Base-by-base conservation (phyloP, 2,797 vertebrate genomes). In the Cichlasoma orientale region DNA sequence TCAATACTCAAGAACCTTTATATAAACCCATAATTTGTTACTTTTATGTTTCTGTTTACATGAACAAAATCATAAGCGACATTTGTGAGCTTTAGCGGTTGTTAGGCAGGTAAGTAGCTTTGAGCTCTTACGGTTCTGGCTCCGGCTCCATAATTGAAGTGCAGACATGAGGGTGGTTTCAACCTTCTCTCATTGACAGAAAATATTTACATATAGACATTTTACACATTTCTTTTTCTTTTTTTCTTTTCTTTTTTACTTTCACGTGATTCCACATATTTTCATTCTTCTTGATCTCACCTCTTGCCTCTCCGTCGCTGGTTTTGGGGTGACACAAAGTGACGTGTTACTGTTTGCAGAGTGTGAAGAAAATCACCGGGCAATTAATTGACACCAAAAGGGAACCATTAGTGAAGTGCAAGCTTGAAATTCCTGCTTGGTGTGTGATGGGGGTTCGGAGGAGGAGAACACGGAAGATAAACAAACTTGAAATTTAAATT, bases 301-400 rank as follows among this genome's bases (percentile, higher is more conserved):
- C 31, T 29, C 21, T 25, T 53, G 56, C 10, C n/a, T 23, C 54
- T 77, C 12, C 56, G 18, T 52, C 50, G 27, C 76, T 79, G 72
- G 54, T 86, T 41, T 82, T 89, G 77, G 33, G 57, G 77, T 29
- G 92, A 90, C 92, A 93, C 90, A 89, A 94, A 92, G 93, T 89
- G 81, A 92, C 79, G 92, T 94, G 95, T 91, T 92, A 94, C 86
- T 85, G 76, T 93, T 90, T 92, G 88, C 78, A 29, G 84, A 86
- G 92, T 89, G 92, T 90, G 82, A 92, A 92, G 88, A 91, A 92
- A 89, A 91, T 94, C 89, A 94, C 91, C 88, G 87, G 88, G 89
- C 90, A 90, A 92, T 94, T 95, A 94, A 87, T 84, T 72, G 74
- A 36, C 79, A 88, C 94, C 95, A 95, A 95, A 95, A 94, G 95